phyloP scores from a whole-genome alignment of 1,140 invertebrate species.

The Papilio aristodemus region DNA sequence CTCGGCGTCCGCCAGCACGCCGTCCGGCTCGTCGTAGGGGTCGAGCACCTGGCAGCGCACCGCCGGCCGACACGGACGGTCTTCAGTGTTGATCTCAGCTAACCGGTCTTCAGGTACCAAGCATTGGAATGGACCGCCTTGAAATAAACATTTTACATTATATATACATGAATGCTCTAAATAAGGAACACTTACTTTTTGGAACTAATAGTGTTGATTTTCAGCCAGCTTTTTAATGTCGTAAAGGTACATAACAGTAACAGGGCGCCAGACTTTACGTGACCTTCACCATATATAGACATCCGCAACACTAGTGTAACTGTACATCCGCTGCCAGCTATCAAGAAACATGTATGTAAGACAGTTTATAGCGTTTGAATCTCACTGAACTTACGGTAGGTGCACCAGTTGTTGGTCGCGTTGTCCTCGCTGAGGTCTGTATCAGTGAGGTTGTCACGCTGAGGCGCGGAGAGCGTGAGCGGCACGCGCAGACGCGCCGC shows the following conservation, averaged over 20 bases:
- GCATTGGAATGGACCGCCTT: slow-evolving; percentile 61
- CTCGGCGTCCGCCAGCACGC: slow-evolving; percentile 83
- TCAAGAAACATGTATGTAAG: too few species aligned
- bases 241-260: too few species aligned
- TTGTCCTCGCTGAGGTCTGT: slow-evolving; percentile 37
- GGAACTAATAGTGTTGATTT: too few species aligned
- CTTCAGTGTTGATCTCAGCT: slow-evolving; percentile 46
- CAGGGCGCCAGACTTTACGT: too few species aligned
- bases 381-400: slow-evolving; percentile 54
- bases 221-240: too few species aligned
- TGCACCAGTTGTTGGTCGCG: slow-evolving; percentile 59
- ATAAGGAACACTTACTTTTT: too few species aligned
- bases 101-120: slow-evolving; percentile 53
- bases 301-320: too few species aligned
- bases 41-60: slow-evolving; percentile 85
- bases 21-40: slow-evolving; percentile 83
- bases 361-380: too few species aligned
- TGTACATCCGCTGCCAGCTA: too few species aligned
- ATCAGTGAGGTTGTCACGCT: slow-evolving; percentile 67
- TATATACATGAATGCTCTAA: too few species aligned
- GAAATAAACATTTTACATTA: too few species aligned
- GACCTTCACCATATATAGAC: too few species aligned
- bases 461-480: slow-evolving; percentile 77
- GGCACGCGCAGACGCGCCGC: slow-evolving; percentile 79
- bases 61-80: slow-evolving; percentile 73